Evolutionary conservation across 2,888 invertebrate genomes (phyloP).

Genomic region (Mesochorus sp.): DNA sequence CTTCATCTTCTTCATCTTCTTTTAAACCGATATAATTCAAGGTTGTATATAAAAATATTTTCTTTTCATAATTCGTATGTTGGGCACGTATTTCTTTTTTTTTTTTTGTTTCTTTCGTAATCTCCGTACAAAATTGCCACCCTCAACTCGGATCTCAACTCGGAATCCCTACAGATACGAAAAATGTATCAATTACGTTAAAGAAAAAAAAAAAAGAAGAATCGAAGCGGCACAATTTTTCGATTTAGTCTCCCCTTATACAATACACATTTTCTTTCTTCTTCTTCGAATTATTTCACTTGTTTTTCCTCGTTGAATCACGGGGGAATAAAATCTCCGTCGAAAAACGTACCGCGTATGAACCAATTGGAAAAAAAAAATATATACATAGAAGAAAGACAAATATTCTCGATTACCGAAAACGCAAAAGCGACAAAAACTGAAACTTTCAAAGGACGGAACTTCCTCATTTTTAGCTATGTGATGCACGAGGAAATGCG

Average conservation of each 20-base stretch:
- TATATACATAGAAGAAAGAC: too few species aligned
- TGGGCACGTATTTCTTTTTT: slow-evolving; percentile 24
- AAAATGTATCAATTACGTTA: slow-evolving; percentile 10
- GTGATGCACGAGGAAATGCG: neutral
- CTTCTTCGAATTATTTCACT: neutral
- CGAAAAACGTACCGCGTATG: neutral
- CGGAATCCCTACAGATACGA: slow-evolving; percentile 37
- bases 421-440: neutral
- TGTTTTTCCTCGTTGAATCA: slow-evolving; percentile 34
- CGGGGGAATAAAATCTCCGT: slow-evolving; percentile 11
- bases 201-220: slow-evolving; percentile 15
- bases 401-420: neutral
- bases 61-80: slow-evolving; percentile 20
- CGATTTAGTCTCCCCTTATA: slow-evolving; percentile 27
- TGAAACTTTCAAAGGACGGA: neutral
- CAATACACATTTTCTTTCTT: neutral
- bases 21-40: slow-evolving; percentile 8
- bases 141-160: slow-evolving; percentile 46
- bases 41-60: slow-evolving; percentile 11
- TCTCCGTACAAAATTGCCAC: slow-evolving; percentile 44
- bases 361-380: slow-evolving; percentile 9
- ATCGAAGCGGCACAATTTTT: slow-evolving; percentile 40
- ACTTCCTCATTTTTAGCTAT: neutral
- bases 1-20: too few species aligned
- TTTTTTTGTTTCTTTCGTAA: slow-evolving; percentile 18